Percentiles rank a stretch among this genome's conserved stretches.
phyloP scores from a whole-genome alignment of 1,140 invertebrate species.

The Tetranychus cinnabarinus region DNA sequence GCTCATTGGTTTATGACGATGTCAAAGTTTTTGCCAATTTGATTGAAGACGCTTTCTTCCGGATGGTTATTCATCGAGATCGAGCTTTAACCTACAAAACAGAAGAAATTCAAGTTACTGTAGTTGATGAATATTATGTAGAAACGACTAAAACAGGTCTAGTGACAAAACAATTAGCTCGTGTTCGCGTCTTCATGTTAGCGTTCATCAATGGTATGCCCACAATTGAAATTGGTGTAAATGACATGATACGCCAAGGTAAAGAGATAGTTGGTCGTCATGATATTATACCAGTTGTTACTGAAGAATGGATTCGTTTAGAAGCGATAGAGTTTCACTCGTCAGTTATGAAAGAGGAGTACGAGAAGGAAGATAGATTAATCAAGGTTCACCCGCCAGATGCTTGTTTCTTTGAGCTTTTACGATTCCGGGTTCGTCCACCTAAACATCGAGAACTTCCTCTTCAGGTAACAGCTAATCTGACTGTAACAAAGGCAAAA shows the following conservation, averaged over 20 bases:
- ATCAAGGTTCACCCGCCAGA: slow-evolving; percentile 69
- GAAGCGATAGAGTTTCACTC: slow-evolving; percentile 85
- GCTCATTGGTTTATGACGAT: slow-evolving; percentile 63
- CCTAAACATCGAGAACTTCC: slow-evolving; percentile 90
- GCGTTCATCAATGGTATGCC: slow-evolving; percentile 71
- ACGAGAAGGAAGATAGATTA: slow-evolving; percentile 52
- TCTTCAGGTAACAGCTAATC: slow-evolving; percentile 57
- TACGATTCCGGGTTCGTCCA: slow-evolving; percentile 84
- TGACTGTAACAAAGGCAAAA: slow-evolving; percentile 18
- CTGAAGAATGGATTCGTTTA: slow-evolving; percentile 95
- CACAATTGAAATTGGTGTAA: slow-evolving; percentile 83
- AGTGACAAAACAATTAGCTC: slow-evolving; percentile 71
- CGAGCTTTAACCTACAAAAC: slow-evolving; percentile 81
- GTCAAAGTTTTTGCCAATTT: slow-evolving; percentile 58
- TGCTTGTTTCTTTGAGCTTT: slow-evolving; percentile 88
- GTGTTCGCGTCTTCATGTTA: slow-evolving; percentile 81
- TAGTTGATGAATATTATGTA: slow-evolving; percentile 85
- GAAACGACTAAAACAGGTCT: slow-evolving; percentile 66
- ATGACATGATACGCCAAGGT: slow-evolving; percentile 84
- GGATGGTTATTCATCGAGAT: slow-evolving; percentile 53
- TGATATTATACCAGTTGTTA: slow-evolving; percentile 96
- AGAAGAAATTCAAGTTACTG: slow-evolving; percentile 88
- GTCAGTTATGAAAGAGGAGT: slow-evolving; percentile 74
- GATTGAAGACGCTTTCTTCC: slow-evolving; percentile 35
- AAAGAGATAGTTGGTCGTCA: slow-evolving; percentile 95